phyloP scores from a whole-genome alignment of 2,888 invertebrate species.

The Melanostoma mellinum region DNA sequence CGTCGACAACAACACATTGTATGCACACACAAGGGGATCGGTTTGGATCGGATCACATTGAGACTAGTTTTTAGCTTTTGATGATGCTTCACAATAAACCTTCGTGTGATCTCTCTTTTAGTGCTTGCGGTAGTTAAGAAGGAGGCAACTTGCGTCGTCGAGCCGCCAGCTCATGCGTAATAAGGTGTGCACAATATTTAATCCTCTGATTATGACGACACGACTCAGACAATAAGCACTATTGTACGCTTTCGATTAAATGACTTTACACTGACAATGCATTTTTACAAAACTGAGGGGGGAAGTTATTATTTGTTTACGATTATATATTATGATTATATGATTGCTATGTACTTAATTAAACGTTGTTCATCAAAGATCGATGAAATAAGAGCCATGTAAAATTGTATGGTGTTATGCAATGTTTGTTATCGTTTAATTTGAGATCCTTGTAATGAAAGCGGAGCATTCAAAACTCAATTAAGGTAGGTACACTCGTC shows the following conservation, averaged over 20 bases:
- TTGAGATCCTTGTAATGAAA: constrained; percentile 16
- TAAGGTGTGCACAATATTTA: constrained; percentile 68
- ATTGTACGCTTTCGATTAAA: constrained; percentile 50
- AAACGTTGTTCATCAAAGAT: constrained; percentile 3
- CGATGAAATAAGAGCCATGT: constrained; percentile 29
- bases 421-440: constrained; percentile 5
- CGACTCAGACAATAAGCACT: neutral
- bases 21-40: constrained; percentile 41
- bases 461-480: too few relatives aligned
- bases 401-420: constrained; percentile 7
- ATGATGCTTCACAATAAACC: constrained; percentile 63
- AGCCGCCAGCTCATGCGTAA: constrained; percentile 61
- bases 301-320: constrained; percentile 44
- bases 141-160: constrained; percentile 20
- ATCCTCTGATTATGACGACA: constrained; percentile 64
- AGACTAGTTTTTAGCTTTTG: constrained; percentile 64
- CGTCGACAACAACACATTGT: neutral
- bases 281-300: constrained; percentile 19
- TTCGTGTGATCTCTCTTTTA: constrained; percentile 29
- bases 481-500: too few relatives aligned
- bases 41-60: constrained; percentile 33
- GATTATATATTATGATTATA: too few relatives aligned
- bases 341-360: constrained; percentile 23
- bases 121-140: constrained; percentile 24
- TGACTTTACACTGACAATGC: constrained; percentile 9